Evolutionary conservation across 1,140 invertebrate species (phyloP), one percentile per base, ranked within the genome.

Genomic region (Drosophila rhopaloa): DNA sequence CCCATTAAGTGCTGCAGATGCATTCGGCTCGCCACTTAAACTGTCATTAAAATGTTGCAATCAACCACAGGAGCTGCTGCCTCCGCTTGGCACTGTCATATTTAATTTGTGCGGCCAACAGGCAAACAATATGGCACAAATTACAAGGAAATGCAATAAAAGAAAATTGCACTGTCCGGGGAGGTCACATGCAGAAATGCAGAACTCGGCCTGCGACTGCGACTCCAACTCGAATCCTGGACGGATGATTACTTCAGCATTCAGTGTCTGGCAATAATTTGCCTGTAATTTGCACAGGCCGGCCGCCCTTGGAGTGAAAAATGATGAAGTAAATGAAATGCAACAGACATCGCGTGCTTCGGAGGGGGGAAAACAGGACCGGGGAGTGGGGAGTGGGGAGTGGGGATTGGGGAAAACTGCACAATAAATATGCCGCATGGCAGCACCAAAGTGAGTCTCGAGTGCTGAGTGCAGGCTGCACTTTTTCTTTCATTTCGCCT

Each of bases 111-210:
- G 53, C 65, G 75, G 58, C 70, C 83, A 76, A 51, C 79, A 72
- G 76, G 60, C 82, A 86, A 71, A 86, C 83, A 86, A 89, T 86
- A 86, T 83, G 80, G 60, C 79, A 79, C 84, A 86, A 86, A 86
- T 86, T 86, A 88, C 83, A 86, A 88, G 83, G 62, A 86, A 83
- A 86, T 86, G 79, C 66, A 79, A 88, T 88, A 79, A 86, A 88
- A 81, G 77, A 59, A 60, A 66, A 82, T 48, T 55, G 74, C 50
- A 10, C 5, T 46, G 32, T 7, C 29, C 46, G 16, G 37, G 58
- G 44, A 27, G 11, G 38, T 58, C 24, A 57, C 60, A 71, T 72
- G 19, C 27, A 24, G 35, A 40, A 24, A 7, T 8, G 24, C 11
- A 24, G 24, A 24, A 4, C 19, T 24, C 19, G 19, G 1, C 19